phyloP scores from a whole-genome alignment of 2,888 invertebrate species.

The Physocephala rufipes region DNA sequence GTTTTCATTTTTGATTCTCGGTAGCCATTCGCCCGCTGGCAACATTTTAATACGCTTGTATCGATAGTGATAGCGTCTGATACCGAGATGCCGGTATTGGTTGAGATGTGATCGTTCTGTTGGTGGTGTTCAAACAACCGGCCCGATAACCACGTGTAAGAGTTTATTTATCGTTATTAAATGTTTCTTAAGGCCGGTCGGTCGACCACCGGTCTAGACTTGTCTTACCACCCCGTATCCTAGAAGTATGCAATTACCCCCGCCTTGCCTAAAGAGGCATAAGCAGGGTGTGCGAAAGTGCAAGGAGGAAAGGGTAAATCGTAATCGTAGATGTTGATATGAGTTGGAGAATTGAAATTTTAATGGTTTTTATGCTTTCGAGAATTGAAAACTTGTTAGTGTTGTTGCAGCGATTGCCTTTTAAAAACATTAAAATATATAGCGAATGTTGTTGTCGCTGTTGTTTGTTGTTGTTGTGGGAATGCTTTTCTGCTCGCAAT shows the following conservation, averaged over 20 bases:
- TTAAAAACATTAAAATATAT: neutral
- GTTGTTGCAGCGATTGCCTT: conserved; percentile 23
- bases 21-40: conserved; percentile 23
- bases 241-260: conserved; percentile 22
- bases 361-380: neutral
- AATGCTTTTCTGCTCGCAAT: neutral
- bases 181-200: conserved; percentile 38
- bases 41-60: neutral
- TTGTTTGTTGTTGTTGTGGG: conserved; percentile 13
- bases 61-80: neutral
- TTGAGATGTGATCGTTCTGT: conserved; percentile 6
- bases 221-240: neutral
- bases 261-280: neutral
- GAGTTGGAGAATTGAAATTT: neutral
- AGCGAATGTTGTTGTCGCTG: neutral
- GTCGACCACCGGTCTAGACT: conserved; percentile 19
- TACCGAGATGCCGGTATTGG: neutral
- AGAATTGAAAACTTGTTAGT: conserved; percentile 39
- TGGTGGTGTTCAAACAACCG: neutral
- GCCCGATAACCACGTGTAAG: conserved; percentile 24
- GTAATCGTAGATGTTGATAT: conserved; percentile 12
- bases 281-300: neutral
- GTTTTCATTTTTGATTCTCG: conserved; percentile 37
- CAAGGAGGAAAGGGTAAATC: neutral
- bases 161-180: conserved; percentile 36